phyloP scores from a whole-genome alignment of 2,113 vertebrate species.

The Lonchura striata region DNA sequence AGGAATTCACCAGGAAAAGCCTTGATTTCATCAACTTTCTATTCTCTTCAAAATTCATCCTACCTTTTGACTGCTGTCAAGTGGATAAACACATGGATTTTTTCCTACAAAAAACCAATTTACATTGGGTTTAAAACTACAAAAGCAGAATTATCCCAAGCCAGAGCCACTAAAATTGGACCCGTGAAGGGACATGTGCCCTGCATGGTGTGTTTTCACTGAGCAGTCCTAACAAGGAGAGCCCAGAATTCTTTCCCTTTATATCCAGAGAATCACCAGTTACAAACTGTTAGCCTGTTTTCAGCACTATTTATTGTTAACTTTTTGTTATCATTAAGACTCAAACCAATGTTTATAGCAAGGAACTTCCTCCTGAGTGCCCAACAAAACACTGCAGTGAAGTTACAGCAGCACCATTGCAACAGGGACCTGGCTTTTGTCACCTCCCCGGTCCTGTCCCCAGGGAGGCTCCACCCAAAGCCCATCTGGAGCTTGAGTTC shows the following conservation, averaged over 20 bases:
- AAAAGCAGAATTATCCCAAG: not conserved
- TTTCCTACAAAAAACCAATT: not conserved
- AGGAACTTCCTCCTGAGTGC: not conserved
- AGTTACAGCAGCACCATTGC: not conserved
- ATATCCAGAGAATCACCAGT: not conserved
- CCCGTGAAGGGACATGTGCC: not conserved
- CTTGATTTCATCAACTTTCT: not conserved
- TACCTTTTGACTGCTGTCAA: not conserved
- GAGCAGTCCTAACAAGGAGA: not conserved
- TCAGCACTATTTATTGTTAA: not conserved
- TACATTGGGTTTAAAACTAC: not conserved
- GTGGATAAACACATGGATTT: not conserved
- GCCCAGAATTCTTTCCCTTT: not conserved
- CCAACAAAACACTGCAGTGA: not conserved
- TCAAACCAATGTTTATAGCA: not conserved
- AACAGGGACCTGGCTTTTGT: not conserved
- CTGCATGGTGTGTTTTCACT: not conserved
- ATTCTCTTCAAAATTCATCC: not conserved
- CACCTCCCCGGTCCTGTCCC: not conserved
- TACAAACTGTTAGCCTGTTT: not conserved
- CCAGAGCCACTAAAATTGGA: not conserved
- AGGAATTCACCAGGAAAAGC: not conserved
- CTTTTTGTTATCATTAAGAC: fast-evolving
- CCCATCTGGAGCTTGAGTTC: not conserved
- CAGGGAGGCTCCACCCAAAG: not conserved